Evolutionary conservation across 2,113 vertebrate genomes (phyloP), one percentile per base, ranked within the genome.

Genomic region (Crotalus horridus): DNA sequence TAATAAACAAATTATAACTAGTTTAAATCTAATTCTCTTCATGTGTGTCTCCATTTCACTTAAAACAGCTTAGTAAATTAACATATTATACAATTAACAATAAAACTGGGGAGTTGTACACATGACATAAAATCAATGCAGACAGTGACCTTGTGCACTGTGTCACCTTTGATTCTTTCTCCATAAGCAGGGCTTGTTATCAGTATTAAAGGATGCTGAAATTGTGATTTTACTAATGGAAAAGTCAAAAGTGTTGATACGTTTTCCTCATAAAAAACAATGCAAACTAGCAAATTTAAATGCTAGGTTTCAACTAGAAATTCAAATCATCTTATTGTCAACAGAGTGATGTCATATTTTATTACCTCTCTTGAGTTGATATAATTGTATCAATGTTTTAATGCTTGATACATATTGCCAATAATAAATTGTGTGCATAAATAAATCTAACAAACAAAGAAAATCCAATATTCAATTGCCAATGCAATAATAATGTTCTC

Each of bases 321-420:
- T 98, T 97, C 97, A 96, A 96, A 95, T 95, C 95, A 95, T 95
- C 96, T 33, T 96, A 96, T 96, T 96, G 97, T 96, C 96, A 96
- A 96, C 95, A 96, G 85, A 97, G 95, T 95, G 97, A 96, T 95
- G 97, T 97, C 97, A 97, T 95, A 92, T 95, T 97, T 98, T 98
- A 98, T 97, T 97, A 96, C 96, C 97, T 97, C 94, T 29, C 94
- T 95, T 97, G 95, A 90, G 96, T 97, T 97, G 97, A 97, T 97
- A 96, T 98, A 98, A 98, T 98, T 98, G 97, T 98, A 98, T 98
- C 97, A 98, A 97, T 98, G 98, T 98, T 98, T 98, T 98, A 98
- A 98, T 97, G 96, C 95, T 96, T 97, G 96, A 97, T 98, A 96
- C 97, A 98, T 97, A 97, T 97, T 97, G 97, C 91, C 96, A 94